Base-by-base conservation (phyloP, 2,888 invertebrate genomes). In the Clivina fossor region DNA sequence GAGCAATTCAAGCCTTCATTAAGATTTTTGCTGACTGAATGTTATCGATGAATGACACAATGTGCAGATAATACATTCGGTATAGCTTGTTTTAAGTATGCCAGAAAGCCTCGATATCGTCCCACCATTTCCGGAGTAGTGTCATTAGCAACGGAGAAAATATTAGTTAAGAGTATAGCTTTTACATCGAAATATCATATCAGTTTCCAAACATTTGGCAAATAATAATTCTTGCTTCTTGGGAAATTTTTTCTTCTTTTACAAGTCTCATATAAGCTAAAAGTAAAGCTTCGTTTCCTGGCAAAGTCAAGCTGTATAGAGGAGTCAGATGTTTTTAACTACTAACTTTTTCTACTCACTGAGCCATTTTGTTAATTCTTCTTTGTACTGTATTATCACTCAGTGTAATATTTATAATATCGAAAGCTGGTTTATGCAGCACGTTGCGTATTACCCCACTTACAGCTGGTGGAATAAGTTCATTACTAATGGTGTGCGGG, bases 21-120 rank as follows among this genome's bases (percentile, higher is more conserved):
- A 40, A 61, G 53, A 56, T 62, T 60, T 62, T 60, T 61, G 51
- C 46, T 61, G 55, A 56, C 63, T 57, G 62, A 59, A 24, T 58
- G 60, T 58, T 62, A 58, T 55, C 62, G 58, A 56, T 62, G 62
- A 58, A 62, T 60, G 30, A 61, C 46, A 56, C 61, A 62, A 56
- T 62, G 59, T 33, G 51, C 58, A 61, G 35, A 15, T 22, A 28
- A 46, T 46, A 30, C 28, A 19, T 19, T 18, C 11, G n/a, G 15
- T 18, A 20, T 19, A 46, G 9, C 16, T 46, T 46, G 16, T 33
- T 43, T 26, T 22, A 43, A 19, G 22, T 11, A 19, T 51, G 28
- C 32, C 18, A 7, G 11, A 49, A 56, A 41, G 13, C 50, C 43
- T 26, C 43, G 24, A 13, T 28, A 2, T 26, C 11, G 18, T 20